These are phyloP conservation scores for Caradrina clavipalpis DNA, from an alignment of 2,888 invertebrate genomes.

Conservation along the genomic window DNA sequence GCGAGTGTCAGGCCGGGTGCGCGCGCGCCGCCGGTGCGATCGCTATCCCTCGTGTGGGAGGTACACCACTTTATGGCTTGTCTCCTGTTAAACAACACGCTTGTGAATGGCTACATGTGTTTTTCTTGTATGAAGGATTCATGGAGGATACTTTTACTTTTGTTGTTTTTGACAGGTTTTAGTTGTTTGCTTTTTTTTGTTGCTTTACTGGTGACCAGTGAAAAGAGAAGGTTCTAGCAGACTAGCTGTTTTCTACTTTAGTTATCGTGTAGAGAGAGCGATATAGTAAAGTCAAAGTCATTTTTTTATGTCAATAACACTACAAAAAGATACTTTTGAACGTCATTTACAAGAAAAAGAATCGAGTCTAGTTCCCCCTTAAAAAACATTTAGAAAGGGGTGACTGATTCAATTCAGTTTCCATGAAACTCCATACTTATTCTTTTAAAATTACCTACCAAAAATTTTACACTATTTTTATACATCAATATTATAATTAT, in stretches of 20 bases:
- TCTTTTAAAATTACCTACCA: too few relatives aligned
- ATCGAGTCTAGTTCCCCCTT: too few relatives aligned
- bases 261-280: background rate
- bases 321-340: too few relatives aligned
- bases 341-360: too few relatives aligned
- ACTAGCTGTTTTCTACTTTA: background rate
- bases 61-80: constrained; percentile 53
- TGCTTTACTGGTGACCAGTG: background rate
- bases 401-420: too few relatives aligned
- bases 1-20: constrained; percentile 19
- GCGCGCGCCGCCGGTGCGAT: constrained; percentile 42
- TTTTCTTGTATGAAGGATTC: constrained; percentile 21
- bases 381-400: too few relatives aligned
- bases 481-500: too few relatives aligned
- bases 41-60: constrained; percentile 48
- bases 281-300: background rate
- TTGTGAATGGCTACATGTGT: constrained; percentile 46
- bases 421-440: too few relatives aligned
- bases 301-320: too few relatives aligned
- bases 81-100: constrained; percentile 42
- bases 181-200: background rate
- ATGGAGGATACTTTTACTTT: constrained; percentile 30
- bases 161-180: constrained; percentile 15
- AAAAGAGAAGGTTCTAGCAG: background rate
- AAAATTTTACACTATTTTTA: too few relatives aligned